Evolutionary conservation across 2,113 vertebrate species (phyloP).

Genomic region (Gymnorhina tibicen): DNA sequence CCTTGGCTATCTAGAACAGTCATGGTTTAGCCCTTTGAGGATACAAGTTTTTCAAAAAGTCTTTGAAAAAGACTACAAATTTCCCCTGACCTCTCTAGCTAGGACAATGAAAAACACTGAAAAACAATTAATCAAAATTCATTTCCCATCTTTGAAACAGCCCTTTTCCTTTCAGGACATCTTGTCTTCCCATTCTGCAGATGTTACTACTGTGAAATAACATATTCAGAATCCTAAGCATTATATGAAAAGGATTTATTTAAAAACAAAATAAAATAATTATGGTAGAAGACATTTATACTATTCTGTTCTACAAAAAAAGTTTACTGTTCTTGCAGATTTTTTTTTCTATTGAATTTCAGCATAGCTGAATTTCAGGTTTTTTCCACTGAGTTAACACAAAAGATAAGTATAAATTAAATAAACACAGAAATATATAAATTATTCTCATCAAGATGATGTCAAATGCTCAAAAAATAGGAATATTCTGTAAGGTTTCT

Average conservation of each 20-base stretch:
- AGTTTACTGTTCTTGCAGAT: not conserved
- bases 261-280: not conserved
- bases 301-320: not conserved
- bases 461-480: not conserved
- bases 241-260: not conserved
- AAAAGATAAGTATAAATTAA: not conserved
- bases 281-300: not conserved
- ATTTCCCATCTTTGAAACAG: not conserved
- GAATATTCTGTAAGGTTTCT: not conserved
- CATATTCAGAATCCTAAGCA: not conserved
- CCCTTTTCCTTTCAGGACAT: not conserved
- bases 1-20: not conserved
- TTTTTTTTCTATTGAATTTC: not conserved
- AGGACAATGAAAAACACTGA: not conserved
- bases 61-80: not conserved
- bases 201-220: not conserved
- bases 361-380: not conserved
- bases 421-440: not conserved
- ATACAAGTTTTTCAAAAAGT: not conserved
- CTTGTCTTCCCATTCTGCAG: not conserved
- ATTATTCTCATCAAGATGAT: not conserved
- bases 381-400: not conserved
- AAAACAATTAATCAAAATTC: not conserved
- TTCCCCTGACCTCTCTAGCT: not conserved
- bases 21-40: not conserved